Evolutionary conservation across 1,140 invertebrate genomes (phyloP), one percentile per base, ranked within the genome.

Genomic region (Saccostrea glomerata): DNA sequence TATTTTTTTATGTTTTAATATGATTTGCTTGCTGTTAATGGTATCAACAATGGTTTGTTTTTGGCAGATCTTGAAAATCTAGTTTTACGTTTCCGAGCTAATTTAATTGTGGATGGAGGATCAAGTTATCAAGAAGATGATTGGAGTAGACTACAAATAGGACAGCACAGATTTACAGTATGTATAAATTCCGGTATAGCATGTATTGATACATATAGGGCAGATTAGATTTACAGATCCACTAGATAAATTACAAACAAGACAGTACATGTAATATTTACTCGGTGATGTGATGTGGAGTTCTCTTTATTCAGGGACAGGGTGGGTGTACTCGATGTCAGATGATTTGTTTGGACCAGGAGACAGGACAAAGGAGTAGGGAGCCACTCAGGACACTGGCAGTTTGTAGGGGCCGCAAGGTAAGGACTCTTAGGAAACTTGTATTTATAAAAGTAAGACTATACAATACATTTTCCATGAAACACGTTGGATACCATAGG

Each of bases 301-400:
- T 47, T 47, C 25, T 30, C 5, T 82, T 30, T 55, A 91, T 90
- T 58, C 87, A 98, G 96, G 96, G 97, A 73, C 96, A 97, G 90
- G 97, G 97, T 2, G 96, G 96, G 56, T 99, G 98, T 92, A 97
- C 96, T 13, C 96, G 98, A 86, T 99, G 98, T 94, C 98, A 98
- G 95, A 99, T 99, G 97, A 97, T 99, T 82, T 98, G 98, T 91
- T 97, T 99, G 87, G 97, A 99, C 95, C 98, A 98, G 95, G 95
- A 95, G 17, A 98, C 97, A 17, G 97, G 97, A 0, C 94, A 96
- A 92, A 97, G 97, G 92, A 97, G 97, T 17, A 96, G 97, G 0
- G 98, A 98, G 95, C 98, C 98, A 4, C 95, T 99, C n/a, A 95
- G 97, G 88, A 97, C 98, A 6, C 96, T 99, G 88, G 92, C 94